These are phyloP conservation scores for Phrynocephalus vlangalii DNA, from an alignment of 2,797 vertebrate species.

Conservation along the genomic window DNA sequence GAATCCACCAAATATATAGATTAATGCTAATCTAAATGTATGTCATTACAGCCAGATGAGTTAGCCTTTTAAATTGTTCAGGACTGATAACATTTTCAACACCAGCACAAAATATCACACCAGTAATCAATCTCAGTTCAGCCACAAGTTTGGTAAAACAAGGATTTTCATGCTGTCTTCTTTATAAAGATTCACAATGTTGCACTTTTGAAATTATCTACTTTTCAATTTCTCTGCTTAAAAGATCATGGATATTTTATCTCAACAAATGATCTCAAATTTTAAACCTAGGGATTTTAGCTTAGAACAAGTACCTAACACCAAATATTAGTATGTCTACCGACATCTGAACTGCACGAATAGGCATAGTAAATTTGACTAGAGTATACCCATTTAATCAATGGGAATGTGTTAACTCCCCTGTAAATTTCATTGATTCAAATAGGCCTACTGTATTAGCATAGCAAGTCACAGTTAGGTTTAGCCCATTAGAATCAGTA, in stretches of 20 bases:
- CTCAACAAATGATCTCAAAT: background rate
- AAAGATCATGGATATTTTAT: background rate
- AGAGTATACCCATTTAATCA: too few species aligned
- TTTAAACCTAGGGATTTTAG: background rate
- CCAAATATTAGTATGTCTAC: background rate
- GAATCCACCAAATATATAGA: background rate
- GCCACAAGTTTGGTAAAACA: background rate
- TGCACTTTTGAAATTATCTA: background rate
- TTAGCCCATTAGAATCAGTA: too few species aligned
- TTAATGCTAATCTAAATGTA: constrained; percentile 6
- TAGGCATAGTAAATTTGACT: too few species aligned
- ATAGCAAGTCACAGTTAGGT: too few species aligned
- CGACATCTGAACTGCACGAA: background rate
- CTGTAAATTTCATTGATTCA: too few species aligned
- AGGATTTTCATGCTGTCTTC: background rate
- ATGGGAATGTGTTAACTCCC: too few species aligned
- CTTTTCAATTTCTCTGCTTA: too few species aligned
- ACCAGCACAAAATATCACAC: background rate
- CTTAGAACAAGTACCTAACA: background rate
- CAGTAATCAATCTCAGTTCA: background rate
- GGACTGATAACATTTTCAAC: background rate
- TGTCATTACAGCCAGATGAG: background rate
- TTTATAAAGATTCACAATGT: background rate
- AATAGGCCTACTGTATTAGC: too few species aligned
- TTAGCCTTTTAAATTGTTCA: background rate